Conservation (phyloP, 2,113 vertebrate species). For the Procapra przewalskii region DNA sequence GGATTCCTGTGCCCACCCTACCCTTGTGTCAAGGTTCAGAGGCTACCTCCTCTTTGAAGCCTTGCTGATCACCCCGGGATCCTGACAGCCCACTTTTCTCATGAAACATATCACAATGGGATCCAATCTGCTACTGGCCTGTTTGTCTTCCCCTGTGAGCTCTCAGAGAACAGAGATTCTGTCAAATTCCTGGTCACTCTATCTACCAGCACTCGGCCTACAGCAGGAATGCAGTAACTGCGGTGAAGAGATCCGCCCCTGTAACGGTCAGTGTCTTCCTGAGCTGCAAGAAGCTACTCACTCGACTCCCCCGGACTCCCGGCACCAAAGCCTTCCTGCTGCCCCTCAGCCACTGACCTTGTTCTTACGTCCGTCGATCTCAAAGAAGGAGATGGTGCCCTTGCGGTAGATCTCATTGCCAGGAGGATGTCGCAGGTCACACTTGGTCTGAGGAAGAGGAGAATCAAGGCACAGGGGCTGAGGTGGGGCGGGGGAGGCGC, state of each 20-base stretch:
- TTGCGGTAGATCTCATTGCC: slow-evolving; percentile 96
- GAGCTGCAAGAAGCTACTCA: neutral
- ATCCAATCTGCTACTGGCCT: neutral
- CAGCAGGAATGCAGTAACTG: neutral
- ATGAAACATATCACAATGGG: neutral
- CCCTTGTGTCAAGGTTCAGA: neutral
- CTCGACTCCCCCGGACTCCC: neutral
- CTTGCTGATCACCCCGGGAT: neutral
- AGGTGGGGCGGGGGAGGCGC: rapidly evolving
- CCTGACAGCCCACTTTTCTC: neutral
- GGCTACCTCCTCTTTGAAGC: neutral
- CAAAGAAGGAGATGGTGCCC: slow-evolving; percentile 95
- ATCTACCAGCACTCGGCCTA: neutral
- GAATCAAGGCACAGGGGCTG: neutral
- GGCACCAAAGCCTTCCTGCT: neutral
- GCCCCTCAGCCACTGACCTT: slow-evolving; percentile 81
- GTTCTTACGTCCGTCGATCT: slow-evolving; percentile 95
- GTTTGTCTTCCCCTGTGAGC: neutral
- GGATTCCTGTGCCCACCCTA: neutral
- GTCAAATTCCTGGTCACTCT: neutral
- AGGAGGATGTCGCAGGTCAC: slow-evolving; percentile 91
- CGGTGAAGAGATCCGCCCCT: neutral
- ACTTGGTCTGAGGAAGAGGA: slow-evolving; percentile 85
- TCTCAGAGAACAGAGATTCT: neutral
- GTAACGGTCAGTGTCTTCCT: neutral